Evolutionary conservation across 2,797 vertebrate species (phyloP), one percentile per base, ranked within the genome.

Genomic region (Rhynchonycteris naso): DNA sequence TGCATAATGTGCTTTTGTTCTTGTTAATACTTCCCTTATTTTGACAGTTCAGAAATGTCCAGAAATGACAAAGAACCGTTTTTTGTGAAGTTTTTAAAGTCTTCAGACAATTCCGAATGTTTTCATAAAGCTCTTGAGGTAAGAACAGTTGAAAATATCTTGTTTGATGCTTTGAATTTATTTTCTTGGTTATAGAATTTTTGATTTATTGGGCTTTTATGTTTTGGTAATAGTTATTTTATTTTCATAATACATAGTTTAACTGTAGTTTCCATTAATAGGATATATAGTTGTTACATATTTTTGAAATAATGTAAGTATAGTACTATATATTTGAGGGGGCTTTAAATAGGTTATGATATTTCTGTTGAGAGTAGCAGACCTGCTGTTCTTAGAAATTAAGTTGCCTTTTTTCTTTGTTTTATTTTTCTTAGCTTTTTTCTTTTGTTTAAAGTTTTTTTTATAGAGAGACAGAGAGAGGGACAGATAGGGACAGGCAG

Each of bases 61-160:
- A 98, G 97, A 93, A 97, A 18, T 95, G 98, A 97, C 59, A 98
- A 93, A 88, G 98, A 98, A n/a, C 98, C 96, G 8, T 99, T 99
- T 93, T 97, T 99, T 96, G 99, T 99, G 96, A 99, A 99, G 97
- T 99, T 99, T 98, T 97, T 99, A 94, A 99, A 98, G 92, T 98
- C 97, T 63, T 89, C 98, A 84, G 98, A 97, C 26, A 99, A 98
- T 95, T 98, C 98, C 0, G 98, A 99, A 24, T 98, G 98, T 97
- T 99, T 99, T 94, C 96, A 95, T 68, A 99, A 99, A 95, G 99
- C 99, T 22, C 99, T 99, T 93, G 98, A 99, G 99, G 99, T 99
- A 97, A 98, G 94, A 83, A 35, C 35, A n/a, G 21, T 65, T 87
- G 5, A 9, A 35, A 35, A 12, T 7, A 35, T 19, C 21, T 52